Base-by-base conservation (phyloP, 2,113 vertebrate genomes). In the Callithrix jacchus region DNA sequence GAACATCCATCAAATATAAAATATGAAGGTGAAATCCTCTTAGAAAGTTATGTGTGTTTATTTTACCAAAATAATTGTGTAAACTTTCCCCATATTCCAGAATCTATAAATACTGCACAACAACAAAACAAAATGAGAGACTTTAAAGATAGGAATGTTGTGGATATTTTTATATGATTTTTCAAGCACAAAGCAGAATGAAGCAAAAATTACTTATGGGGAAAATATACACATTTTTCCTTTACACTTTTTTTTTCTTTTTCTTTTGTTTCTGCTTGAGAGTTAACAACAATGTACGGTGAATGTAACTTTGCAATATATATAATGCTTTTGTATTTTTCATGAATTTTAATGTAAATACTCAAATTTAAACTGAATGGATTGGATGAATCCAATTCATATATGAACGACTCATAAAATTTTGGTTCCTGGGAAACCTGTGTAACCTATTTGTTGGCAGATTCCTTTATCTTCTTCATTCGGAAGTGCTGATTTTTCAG, bases 21-120 rank as follows among this genome's bases (percentile, higher is more conserved):
- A 88, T 85, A 68, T 14, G 32, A 86, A 66, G 40, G 68, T 27
- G 32, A 80, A 52, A 89, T 0, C 17, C 17, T 66, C 47, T 91
- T 27, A 74, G 82, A 87, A 91, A 80, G 40, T 21, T 89, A 6
- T 92, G 81, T 85, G 27, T 56, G 8, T 71, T 92, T 61, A 89
- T 95, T 95, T 95, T 92, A 40, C 32, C 32, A 91, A 77, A 95
- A 47, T 71, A 71, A 94, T 42, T 84, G 8, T 68, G 32, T 18
- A 42, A 86, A 79, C 42, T 1, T 23, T 76, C 81, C 6, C 11
- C 16, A 45, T 64, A 86, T 85, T 61, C 49, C n/a, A 81, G 40
- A 71, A 70, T 64, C 73, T 54, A 3, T 56, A 87, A 58, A 40
- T 52, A 87, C 17, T 68, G 8, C 83, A 27, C 8, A 87, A 85